Evolutionary conservation across 2,797 vertebrate species (phyloP).

Genomic region (Arrhamphus sclerolepis): DNA sequence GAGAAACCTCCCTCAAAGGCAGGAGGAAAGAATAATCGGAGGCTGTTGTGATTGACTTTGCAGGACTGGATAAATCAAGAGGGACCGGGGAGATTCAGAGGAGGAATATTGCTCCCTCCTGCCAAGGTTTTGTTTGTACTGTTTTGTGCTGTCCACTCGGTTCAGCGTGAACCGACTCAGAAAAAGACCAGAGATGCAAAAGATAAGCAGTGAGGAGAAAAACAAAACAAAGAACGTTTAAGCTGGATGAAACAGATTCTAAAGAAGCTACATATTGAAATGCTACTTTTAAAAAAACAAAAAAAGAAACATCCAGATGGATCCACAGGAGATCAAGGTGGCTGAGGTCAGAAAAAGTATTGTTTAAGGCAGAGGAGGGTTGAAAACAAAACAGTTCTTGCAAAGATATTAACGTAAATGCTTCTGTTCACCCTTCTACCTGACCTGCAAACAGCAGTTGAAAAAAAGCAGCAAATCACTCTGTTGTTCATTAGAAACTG

Average conservation of each 20-base stretch:
- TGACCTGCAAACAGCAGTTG: constrained; percentile 31
- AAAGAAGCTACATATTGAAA: constrained; percentile 7
- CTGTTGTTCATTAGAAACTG: not conserved
- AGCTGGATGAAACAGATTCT: constrained; percentile 3
- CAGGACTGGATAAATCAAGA: constrained; percentile 33
- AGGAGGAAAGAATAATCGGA: constrained; percentile 25
- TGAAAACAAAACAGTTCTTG: constrained; percentile 12
- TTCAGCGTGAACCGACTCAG: constrained; percentile 44
- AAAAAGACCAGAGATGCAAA: constrained; percentile 25
- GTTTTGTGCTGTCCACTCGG: constrained; percentile 42
- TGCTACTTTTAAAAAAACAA: not conserved
- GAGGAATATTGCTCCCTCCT: constrained; percentile 24
- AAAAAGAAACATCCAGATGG: constrained; percentile 17
- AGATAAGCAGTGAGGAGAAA: constrained; percentile 20
- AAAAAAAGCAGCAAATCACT: not conserved
- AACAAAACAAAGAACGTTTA: not conserved
- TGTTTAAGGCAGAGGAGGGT: constrained; percentile 25
- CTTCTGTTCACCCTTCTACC: constrained; percentile 36
- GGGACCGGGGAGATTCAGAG: constrained; percentile 15
- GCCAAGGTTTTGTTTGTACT: constrained; percentile 58
- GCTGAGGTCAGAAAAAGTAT: constrained; percentile 10
- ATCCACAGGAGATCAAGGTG: constrained; percentile 23
- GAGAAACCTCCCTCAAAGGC: constrained; percentile 13
- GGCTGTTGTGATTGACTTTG: constrained; percentile 30
- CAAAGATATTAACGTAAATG: constrained; percentile 31